Percentiles rank a stretch among this genome's conserved stretches.
Evolutionary conservation across 2,113 vertebrate species (phyloP).

Genomic region (Mus spicilegus): DNA sequence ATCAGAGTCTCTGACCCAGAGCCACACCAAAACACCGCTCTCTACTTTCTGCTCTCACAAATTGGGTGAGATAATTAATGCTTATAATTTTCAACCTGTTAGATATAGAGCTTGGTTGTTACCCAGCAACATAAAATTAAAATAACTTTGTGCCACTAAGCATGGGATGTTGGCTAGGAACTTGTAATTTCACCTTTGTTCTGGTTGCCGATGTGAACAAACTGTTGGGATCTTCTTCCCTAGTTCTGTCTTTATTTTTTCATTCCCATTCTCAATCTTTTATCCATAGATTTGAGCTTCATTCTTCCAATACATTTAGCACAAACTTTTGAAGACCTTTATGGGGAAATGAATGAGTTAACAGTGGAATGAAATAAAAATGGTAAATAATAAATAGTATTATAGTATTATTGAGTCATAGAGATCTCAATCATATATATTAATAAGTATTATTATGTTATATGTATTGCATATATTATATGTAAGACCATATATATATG

Average conservation of each 20-base stretch:
- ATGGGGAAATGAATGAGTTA: neutral
- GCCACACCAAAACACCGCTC: neutral
- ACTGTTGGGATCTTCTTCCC: neutral
- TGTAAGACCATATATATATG: no score
- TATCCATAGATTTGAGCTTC: neutral
- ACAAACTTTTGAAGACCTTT: neutral
- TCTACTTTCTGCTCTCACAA: neutral
- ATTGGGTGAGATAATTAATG: conserved; percentile 25
- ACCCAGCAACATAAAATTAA: conserved; percentile 45
- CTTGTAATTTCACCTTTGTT: conserved; percentile 7
- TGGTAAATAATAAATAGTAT: neutral
- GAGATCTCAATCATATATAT: neutral
- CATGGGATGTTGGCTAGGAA: conserved; percentile 12
- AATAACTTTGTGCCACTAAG: conserved; percentile 44
- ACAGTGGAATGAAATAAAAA: conserved; percentile 50
- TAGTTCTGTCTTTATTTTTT: neutral
- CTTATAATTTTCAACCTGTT: conserved; percentile 56
- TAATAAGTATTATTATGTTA: neutral
- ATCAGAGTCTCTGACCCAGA: neutral
- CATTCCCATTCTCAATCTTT: neutral
- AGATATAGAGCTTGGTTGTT: conserved; percentile 42
- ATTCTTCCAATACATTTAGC: neutral
- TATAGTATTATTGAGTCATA: neutral
- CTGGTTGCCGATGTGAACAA: neutral
- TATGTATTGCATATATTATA: no score